phyloP scores from a whole-genome alignment of 2,888 invertebrate genomes.

The Acholoe squamosa region DNA sequence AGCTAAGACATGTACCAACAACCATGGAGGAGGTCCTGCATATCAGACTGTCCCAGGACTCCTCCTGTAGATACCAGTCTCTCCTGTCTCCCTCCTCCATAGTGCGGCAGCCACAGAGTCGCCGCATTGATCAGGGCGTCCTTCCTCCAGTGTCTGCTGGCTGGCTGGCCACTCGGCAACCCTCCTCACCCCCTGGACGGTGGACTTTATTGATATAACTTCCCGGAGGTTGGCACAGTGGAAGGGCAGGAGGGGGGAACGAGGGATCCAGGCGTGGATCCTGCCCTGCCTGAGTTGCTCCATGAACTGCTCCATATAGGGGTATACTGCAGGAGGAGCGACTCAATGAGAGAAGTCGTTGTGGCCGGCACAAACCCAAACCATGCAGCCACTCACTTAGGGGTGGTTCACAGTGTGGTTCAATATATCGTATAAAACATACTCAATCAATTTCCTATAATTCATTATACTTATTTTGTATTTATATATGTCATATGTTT shows the following conservation, averaged over 20 bases:
- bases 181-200: conserved; percentile 26
- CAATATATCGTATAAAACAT: too few relatives aligned
- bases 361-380: background rate
- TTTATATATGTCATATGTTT: too few relatives aligned
- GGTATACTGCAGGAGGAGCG: background rate
- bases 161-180: background rate
- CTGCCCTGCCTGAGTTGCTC: background rate
- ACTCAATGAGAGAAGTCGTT: background rate
- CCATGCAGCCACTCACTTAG: background rate
- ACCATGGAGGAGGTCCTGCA: background rate
- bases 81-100: background rate
- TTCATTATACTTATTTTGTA: too few relatives aligned
- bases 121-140: conserved; percentile 16
- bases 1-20: background rate
- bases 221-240: background rate
- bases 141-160: background rate
- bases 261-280: conserved; percentile 2
- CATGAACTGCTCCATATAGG: too few relatives aligned
- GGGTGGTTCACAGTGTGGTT: background rate
- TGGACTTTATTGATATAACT: conserved; percentile 5
- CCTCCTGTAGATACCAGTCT: background rate
- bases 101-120: background rate
- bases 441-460: too few relatives aligned
- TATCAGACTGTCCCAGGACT: background rate
- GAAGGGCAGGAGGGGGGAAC: background rate